Percentiles rank a stretch among this genome's conserved stretches.
Conservation (phyloP, 2,888 invertebrate species). For the Plutella xylostella region DNA sequence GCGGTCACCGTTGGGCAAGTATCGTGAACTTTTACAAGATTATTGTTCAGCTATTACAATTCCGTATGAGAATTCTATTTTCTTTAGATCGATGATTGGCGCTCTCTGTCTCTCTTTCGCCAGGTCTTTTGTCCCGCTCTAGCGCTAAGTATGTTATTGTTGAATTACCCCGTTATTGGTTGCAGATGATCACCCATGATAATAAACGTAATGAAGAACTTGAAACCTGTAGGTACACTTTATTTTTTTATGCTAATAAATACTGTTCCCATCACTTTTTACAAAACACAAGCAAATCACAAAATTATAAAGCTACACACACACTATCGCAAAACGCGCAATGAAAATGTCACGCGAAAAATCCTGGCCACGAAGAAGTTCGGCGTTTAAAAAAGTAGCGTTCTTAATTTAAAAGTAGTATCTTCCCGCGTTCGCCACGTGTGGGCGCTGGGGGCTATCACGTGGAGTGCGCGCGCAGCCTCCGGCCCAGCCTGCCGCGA, state of each 20-base stretch:
- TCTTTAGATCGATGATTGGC: slow-evolving; percentile 50
- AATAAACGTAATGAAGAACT: too few species aligned
- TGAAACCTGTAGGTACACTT: too few species aligned
- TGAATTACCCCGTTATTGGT: slow-evolving; percentile 55
- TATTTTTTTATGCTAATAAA: too few species aligned
- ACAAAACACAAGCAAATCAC: too few species aligned
- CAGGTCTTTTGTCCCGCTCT: slow-evolving; percentile 33
- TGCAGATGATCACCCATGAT: too few species aligned
- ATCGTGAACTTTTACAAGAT: slow-evolving; percentile 68
- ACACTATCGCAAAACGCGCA: too few species aligned
- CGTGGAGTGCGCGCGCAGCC: slow-evolving; percentile 52
- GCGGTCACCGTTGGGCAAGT: slow-evolving; percentile 50
- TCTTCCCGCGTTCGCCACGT: slow-evolving; percentile 4
- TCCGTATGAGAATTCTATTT: slow-evolving; percentile 68
- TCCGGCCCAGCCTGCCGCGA: slow-evolving; percentile 36
- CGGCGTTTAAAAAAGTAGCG: too few species aligned
- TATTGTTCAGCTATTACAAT: slow-evolving; percentile 58
- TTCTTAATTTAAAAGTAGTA: too few species aligned
- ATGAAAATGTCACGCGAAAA: too few species aligned
- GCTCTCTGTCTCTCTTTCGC: slow-evolving; percentile 31
- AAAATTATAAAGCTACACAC: too few species aligned
- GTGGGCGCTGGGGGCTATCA: slow-evolving; percentile 54
- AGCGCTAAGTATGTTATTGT: slow-evolving; percentile 57
- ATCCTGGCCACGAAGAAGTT: too few species aligned
- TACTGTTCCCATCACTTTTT: too few species aligned